phyloP scores from a whole-genome alignment of 2,113 vertebrate genomes.

The Ammospiza nelsoni region DNA sequence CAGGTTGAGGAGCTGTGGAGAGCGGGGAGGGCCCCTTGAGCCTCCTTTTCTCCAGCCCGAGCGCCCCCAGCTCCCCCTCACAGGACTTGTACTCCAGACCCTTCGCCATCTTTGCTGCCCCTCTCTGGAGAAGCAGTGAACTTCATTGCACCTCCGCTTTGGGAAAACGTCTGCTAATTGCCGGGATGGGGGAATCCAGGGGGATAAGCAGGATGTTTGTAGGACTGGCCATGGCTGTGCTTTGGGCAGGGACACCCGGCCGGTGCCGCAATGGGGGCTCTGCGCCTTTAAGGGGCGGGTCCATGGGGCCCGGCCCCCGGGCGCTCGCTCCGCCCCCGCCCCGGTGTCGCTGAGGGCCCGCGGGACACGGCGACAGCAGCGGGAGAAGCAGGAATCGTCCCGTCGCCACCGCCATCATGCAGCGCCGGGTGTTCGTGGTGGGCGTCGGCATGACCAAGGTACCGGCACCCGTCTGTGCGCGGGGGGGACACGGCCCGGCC shows the following conservation, averaged over 20 bases:
- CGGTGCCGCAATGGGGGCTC: fast-evolving
- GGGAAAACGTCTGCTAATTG: not conserved
- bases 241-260: fast-evolving
- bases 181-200: too few relatives aligned
- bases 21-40: not conserved
- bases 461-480: not conserved
- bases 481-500: too few relatives aligned
- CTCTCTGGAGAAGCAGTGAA: not conserved
- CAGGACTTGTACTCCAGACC: not conserved
- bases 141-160: not conserved
- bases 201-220: not conserved
- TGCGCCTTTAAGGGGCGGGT: not conserved
- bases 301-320: fast-evolving
- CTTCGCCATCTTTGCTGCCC: not conserved
- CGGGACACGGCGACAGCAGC: not conserved
- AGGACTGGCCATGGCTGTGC: fast-evolving
- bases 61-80: not conserved
- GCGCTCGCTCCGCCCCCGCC: not conserved
- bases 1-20: not conserved
- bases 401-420: fast-evolving
- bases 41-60: not conserved
- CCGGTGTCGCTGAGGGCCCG: not conserved
- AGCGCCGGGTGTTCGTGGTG: slow-evolving; percentile 84
- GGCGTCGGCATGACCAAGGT: slow-evolving; percentile 99
- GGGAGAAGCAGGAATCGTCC: fast-evolving